Base-by-base conservation (phyloP, 2,888 invertebrate species). In the Cryptocheilus praepositus region DNA sequence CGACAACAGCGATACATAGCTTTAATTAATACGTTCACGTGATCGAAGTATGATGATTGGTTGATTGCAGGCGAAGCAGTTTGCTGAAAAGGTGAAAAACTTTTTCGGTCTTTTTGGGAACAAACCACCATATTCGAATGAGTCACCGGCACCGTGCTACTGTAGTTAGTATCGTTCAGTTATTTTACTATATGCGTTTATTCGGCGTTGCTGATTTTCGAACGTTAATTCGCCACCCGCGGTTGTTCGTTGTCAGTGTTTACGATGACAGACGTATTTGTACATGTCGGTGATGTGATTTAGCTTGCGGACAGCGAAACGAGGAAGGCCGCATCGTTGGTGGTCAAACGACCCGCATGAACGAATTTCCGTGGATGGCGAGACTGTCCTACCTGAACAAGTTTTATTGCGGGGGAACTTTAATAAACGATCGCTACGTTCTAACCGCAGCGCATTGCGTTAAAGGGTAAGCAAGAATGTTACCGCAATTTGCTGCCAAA, bases 361-460 rank as follows among this genome's bases (percentile, higher is more conserved):
- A 95, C 85, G 95, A 96, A 88, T 96, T 94, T 87, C 96, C 96
- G 4, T 97, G 96, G 96, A 95, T 96, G 93, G 96, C 93, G 16
- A 92, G 95, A 61, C 90, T 97, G 57, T 94, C 94, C 2, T 96
- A 96, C 89, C 94, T 96, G 89, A 95, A 95, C 88, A 92, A 94
- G 82, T 96, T 96, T 90, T 96, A 96, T 89, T 97, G 96, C 84
- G 96, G 96, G 15, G 96, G 95, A 54, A 95, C 95, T 89, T 90
- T 96, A 72, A 95, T 96, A 88, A 96, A 95, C 84, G 96, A 96
- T 89, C 92, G 94, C 89, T 96, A 96, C 82, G 96, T 96, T 21
- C 89, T 96, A 55, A 95, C 96, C 0, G 96, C 96, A 0, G 96
- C 96, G 0, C 96, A 97, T 87, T 97, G 96, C 86, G 94, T 96